These are phyloP conservation scores for Eptesicus fuscus DNA, from an alignment of 2,113 vertebrate species.

Conservation along the genomic window DNA sequence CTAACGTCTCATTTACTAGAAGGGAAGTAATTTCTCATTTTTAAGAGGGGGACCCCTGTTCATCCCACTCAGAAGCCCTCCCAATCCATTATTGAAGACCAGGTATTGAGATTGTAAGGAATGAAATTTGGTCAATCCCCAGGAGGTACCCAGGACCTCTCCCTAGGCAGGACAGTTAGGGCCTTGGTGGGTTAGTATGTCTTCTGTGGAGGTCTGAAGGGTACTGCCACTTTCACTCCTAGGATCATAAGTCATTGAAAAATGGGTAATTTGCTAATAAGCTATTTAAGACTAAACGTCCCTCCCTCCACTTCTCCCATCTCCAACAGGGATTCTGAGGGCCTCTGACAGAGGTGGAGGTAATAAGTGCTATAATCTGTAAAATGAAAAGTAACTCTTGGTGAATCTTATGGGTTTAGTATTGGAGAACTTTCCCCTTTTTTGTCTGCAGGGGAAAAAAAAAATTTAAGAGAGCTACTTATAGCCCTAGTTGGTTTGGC, in stretches of 20 bases:
- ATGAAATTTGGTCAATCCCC: background rate
- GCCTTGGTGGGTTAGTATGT: background rate
- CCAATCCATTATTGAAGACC: background rate
- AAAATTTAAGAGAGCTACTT: background rate
- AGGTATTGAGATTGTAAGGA: background rate
- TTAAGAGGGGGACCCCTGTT: background rate
- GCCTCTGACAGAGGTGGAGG: background rate
- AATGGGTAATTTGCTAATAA: background rate
- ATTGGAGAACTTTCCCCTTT: background rate
- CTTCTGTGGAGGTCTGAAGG: background rate
- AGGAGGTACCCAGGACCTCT: background rate
- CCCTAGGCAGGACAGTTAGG: background rate
- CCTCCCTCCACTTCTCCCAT: background rate
- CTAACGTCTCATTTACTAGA: conserved; percentile 4
- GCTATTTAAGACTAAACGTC: background rate
- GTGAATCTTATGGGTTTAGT: conserved; percentile 29
- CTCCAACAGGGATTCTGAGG: background rate
- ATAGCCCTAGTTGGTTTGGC: too few relatives aligned
- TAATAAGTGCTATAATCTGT: background rate
- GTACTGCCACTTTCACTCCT: background rate
- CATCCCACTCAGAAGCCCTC: background rate
- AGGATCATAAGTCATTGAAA: background rate
- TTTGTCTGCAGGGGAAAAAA: conserved; percentile 14
- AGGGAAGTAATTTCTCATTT: background rate
- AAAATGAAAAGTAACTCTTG: conserved; percentile 4